These are phyloP conservation scores for Vespertilio murinus DNA, from an alignment of 2,797 vertebrate genomes.

Conservation along the genomic window DNA sequence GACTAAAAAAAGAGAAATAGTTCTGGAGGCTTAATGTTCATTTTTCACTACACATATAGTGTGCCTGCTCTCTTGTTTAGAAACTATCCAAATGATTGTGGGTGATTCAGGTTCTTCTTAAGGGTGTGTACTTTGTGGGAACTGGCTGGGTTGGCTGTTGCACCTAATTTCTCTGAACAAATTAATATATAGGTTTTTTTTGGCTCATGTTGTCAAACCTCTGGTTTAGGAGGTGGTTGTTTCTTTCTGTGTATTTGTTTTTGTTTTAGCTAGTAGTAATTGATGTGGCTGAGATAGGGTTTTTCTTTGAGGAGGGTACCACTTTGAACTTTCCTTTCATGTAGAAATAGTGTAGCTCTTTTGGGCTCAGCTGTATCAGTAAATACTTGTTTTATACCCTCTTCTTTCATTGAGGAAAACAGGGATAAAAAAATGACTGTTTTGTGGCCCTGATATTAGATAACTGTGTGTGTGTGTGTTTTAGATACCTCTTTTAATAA, in stretches of 20 bases:
- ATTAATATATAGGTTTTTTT: not conserved
- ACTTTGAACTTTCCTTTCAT: slow-evolving; percentile 29
- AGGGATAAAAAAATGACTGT: not conserved
- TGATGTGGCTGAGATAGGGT: not conserved
- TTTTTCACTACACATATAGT: not conserved
- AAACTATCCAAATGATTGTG: not conserved
- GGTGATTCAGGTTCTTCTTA: not conserved
- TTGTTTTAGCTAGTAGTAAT: slow-evolving; percentile 38
- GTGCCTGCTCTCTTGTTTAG: not conserved
- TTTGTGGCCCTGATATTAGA: not conserved
- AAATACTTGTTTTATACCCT: slow-evolving; percentile 15
- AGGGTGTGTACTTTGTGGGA: not conserved
- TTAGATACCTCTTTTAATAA: not conserved
- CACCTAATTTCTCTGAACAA: slow-evolving; percentile 35
- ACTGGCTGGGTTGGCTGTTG: not conserved
- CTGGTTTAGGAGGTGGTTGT: not conserved
- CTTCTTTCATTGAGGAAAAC: slow-evolving; percentile 18
- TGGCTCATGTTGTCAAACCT: not conserved
- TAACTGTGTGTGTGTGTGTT: not conserved
- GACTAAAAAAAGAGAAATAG: no score
- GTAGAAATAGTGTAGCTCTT: not conserved
- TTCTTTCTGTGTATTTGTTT: slow-evolving; percentile 39
- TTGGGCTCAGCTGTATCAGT: not conserved
- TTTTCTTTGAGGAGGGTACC: not conserved
- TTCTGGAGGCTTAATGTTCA: slow-evolving; percentile 32